Evolutionary conservation across 2,113 vertebrate species (phyloP).

Genomic region (Phaethornis superciliosus): DNA sequence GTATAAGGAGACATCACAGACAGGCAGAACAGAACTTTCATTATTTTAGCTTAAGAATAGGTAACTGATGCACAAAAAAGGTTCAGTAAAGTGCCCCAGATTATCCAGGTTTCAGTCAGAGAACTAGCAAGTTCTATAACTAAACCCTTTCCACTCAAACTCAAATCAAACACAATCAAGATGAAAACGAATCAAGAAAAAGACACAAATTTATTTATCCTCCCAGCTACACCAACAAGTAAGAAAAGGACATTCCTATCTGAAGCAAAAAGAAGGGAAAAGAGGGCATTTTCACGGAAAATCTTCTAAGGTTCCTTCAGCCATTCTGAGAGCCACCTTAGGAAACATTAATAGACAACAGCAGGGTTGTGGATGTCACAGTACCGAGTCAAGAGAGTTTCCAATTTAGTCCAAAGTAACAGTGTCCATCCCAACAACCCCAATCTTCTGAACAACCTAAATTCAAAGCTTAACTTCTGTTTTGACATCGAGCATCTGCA

Average conservation of each 20-base stretch:
- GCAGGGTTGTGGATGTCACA: neutral
- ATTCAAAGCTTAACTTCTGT: neutral
- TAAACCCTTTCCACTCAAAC: neutral
- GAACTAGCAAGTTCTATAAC: neutral
- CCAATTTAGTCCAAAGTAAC: neutral
- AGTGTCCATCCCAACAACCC: rapidly evolving
- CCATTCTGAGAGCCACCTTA: rapidly evolving
- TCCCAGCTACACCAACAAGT: neutral
- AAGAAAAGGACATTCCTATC: neutral
- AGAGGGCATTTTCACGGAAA: neutral
- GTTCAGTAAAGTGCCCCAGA: neutral
- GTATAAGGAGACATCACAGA: neutral
- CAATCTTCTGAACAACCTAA: neutral
- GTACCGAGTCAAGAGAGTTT: neutral
- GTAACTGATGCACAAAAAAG: neutral
- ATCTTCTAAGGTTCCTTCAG: neutral
- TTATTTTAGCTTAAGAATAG: constrained; percentile 8
- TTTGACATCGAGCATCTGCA: neutral
- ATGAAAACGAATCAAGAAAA: neutral
- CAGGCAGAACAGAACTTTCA: neutral
- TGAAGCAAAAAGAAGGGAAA: neutral
- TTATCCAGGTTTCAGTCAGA: neutral
- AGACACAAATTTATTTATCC: neutral
- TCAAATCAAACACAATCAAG: neutral
- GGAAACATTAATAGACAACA: neutral